These are phyloP conservation scores for Microctonus hyperodae DNA, from an alignment of 2,888 invertebrate genomes.

Conservation along the genomic window DNA sequence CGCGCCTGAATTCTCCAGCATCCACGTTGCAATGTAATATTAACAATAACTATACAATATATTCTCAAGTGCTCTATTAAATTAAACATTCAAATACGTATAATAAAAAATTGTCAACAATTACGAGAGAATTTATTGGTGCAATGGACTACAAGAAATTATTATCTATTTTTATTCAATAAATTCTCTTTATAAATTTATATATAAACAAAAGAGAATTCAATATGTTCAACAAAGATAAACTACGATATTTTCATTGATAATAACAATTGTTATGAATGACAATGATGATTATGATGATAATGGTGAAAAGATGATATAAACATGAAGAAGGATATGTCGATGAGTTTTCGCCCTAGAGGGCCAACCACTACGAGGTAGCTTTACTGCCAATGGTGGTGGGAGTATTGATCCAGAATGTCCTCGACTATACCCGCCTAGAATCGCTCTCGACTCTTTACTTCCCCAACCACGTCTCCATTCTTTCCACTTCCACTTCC, in stretches of 20 bases:
- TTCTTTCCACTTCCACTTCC: conserved; percentile 31
- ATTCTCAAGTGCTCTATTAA: neutral
- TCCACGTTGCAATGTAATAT: conserved; percentile 5
- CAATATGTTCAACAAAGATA: neutral
- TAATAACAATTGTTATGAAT: neutral
- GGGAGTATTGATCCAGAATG: conserved; percentile 63
- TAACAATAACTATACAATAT: neutral
- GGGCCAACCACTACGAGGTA: conserved; percentile 11
- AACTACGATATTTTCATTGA: neutral
- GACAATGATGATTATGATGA: neutral
- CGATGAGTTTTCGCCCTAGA: conserved; percentile 13
- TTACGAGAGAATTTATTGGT: neutral
- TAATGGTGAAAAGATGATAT: neutral
- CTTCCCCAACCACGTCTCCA: conserved; percentile 39
- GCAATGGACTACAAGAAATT: neutral
- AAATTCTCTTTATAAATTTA: neutral
- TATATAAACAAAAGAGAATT: neutral
- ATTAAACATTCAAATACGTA: neutral
- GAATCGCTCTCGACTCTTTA: conserved; percentile 48
- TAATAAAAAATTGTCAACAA: neutral
- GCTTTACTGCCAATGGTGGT: conserved; percentile 42
- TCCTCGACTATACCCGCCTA: conserved; percentile 52
- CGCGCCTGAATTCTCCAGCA: conserved; percentile 5
- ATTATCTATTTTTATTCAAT: neutral
- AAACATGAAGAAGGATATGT: neutral